A percentile compares a stretch with the other conserved stretches of the same genome.
Evolutionary conservation across 1,140 invertebrate species (phyloP).

Genomic region (Branchinecta lynchi): DNA sequence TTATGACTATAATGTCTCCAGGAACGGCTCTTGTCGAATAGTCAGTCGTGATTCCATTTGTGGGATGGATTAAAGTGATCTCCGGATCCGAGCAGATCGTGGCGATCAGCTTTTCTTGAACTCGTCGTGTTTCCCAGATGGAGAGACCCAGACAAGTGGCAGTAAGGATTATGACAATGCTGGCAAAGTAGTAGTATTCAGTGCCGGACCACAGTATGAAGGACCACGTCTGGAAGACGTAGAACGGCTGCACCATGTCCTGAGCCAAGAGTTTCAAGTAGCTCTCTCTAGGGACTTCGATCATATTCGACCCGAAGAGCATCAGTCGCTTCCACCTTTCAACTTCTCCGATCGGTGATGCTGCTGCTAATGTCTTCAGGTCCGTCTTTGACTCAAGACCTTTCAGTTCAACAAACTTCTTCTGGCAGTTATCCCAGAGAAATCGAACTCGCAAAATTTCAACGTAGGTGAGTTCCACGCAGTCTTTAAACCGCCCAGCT

Average conservation of each 20-base stretch:
- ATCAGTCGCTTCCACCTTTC: no score
- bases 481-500: no score
- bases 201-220: constrained; percentile 59
- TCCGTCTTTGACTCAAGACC: not conserved
- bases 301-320: constrained; percentile 57
- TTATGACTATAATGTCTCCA: constrained; percentile 71
- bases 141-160: constrained; percentile 63
- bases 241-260: constrained; percentile 80
- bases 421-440: no score
- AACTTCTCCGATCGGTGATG: constrained; percentile 32
- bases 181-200: constrained; percentile 63
- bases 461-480: no score
- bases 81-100: constrained; percentile 56
- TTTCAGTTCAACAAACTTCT: no score
- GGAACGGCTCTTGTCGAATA: constrained; percentile 59
- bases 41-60: constrained; percentile 35
- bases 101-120: constrained; percentile 48
- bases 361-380: constrained; percentile 35
- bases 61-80: constrained; percentile 45
- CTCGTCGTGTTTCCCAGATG: constrained; percentile 65
- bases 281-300: constrained; percentile 54
- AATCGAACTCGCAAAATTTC: no score
- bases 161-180: constrained; percentile 72
- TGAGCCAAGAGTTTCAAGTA: constrained; percentile 51
- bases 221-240: constrained; percentile 75